phyloP scores from a whole-genome alignment of 92 coral and sea anemone genomes.

The Palythoa grandiflora region DNA sequence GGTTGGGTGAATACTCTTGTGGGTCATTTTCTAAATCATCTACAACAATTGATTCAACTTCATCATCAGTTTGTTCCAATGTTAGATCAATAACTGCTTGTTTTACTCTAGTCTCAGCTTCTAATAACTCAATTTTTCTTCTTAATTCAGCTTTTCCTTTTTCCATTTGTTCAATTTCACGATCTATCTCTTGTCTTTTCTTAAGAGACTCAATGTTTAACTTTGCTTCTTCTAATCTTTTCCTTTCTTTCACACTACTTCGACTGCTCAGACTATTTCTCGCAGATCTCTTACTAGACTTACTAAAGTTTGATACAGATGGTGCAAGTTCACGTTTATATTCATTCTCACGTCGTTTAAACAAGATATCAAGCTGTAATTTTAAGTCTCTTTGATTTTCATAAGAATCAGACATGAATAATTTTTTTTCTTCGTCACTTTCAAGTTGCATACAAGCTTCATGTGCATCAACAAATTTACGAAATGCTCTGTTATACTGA shows the following conservation, averaged over 20 bases:
- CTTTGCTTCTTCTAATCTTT: slow-evolving; percentile 60
- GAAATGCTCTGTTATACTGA: slow-evolving; percentile 41
- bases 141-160: slow-evolving; percentile 61
- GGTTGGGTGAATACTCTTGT: slow-evolving; percentile 22
- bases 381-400: slow-evolving; percentile 68
- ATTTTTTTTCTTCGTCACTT: slow-evolving; percentile 66
- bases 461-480: slow-evolving; percentile 59
- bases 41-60: slow-evolving; percentile 19
- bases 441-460: slow-evolving; percentile 68
- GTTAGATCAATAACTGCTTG: slow-evolving; percentile 60
- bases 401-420: slow-evolving; percentile 65
- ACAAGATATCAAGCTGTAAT: slow-evolving; percentile 62
- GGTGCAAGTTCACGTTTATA: slow-evolving; percentile 52
- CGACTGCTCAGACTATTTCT: slow-evolving; percentile 58
- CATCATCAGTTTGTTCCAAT: slow-evolving; percentile 43
- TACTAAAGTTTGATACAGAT: slow-evolving; percentile 56
- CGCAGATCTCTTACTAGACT: slow-evolving; percentile 41
- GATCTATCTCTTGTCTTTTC: slow-evolving; percentile 63
- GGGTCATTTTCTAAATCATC: slow-evolving; percentile 15
- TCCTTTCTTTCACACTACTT: slow-evolving; percentile 58
- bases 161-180: slow-evolving; percentile 53
- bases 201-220: slow-evolving; percentile 62
- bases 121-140: slow-evolving; percentile 58
- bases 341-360: slow-evolving; percentile 42
- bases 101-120: slow-evolving; percentile 58